These are phyloP conservation scores for Martes martes DNA, from an alignment of 2,113 vertebrate genomes.

Conservation along the genomic window DNA sequence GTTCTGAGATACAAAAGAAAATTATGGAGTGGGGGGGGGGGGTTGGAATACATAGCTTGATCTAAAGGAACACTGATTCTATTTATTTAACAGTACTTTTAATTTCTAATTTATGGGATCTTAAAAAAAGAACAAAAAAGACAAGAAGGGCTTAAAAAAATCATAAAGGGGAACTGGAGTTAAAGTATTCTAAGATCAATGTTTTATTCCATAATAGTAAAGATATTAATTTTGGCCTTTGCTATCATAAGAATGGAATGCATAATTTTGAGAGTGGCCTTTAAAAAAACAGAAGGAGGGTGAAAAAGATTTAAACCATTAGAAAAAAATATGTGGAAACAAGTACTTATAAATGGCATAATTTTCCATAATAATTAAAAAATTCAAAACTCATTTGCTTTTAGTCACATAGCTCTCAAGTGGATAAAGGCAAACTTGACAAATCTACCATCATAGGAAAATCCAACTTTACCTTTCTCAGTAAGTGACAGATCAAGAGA, in stretches of 20 bases:
- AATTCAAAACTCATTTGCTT: not conserved
- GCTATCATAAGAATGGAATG: not conserved
- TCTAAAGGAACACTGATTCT: not conserved
- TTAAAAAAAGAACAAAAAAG: not conserved
- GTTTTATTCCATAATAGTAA: not conserved
- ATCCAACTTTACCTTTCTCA: slow-evolving; percentile 11
- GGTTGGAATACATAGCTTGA: not conserved
- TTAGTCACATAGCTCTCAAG: not conserved
- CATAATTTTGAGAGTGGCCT: not conserved
- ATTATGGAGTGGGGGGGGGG: not conserved
- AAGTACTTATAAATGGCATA: not conserved
- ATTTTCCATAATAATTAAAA: not conserved
- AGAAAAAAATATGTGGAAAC: slow-evolving; percentile 1
- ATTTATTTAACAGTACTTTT: not conserved
- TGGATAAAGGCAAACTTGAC: not conserved
- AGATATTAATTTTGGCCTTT: not conserved
- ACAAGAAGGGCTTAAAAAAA: not conserved
- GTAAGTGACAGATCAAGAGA: not conserved
- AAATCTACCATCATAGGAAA: not conserved
- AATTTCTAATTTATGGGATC: not conserved
- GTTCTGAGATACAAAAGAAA: not conserved
- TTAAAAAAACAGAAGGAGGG: not conserved
- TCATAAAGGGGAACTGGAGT: not conserved
- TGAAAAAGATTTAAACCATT: not conserved
- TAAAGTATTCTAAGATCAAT: not conserved